Conservation (phyloP, 2,113 vertebrate genomes). For the Neotoma lepida region DNA sequence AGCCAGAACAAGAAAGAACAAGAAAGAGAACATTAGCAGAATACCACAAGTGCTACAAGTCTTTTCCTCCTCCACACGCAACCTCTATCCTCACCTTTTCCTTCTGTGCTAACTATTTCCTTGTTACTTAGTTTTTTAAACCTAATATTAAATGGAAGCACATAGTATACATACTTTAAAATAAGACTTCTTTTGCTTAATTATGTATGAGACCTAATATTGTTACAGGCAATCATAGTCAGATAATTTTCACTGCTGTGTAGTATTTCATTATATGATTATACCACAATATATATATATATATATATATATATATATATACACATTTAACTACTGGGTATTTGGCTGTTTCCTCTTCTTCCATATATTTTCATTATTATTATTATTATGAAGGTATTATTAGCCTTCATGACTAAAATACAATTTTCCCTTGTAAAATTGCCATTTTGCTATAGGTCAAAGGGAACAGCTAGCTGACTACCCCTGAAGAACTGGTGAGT, state of each 20-base stretch:
- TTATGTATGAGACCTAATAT: neutral
- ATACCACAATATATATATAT: neutral
- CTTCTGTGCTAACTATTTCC: neutral
- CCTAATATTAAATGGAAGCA: neutral
- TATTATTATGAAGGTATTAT: neutral
- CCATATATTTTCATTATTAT: conserved; percentile 22
- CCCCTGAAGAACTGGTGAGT: neutral
- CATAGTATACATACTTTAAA: neutral
- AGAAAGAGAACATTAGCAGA: neutral
- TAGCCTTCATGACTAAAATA: neutral
- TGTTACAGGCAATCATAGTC: neutral
- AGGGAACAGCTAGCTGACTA: neutral
- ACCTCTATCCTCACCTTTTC: neutral
- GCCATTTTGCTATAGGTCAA: neutral
- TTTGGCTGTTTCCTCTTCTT: neutral
- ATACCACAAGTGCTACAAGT: neutral
- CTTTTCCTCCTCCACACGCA: neutral
- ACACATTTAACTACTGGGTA: neutral
- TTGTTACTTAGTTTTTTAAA: neutral
- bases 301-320: too few species aligned
- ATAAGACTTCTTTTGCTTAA: conserved; percentile 3
- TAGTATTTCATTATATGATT: neutral
- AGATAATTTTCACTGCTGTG: conserved; percentile 1
- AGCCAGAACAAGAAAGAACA: neutral
- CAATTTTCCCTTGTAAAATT: neutral